Base-by-base conservation (phyloP, 92 coral and sea anemone genomes). In the Palythoa grandiflora region DNA sequence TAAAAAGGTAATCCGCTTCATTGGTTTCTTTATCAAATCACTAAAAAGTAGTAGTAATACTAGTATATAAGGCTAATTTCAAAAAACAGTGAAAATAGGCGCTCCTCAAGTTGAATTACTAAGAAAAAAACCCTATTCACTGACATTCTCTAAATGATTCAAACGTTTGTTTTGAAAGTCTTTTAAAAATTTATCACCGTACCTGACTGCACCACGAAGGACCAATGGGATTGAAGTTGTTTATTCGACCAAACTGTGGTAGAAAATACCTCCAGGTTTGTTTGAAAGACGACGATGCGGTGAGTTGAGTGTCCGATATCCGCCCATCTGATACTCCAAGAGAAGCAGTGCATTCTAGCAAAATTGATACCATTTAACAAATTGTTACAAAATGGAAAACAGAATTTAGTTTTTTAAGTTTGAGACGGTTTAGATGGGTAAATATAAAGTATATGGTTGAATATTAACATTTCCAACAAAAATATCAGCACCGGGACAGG, bases 141-240 rank as follows among this genome's bases (percentile, higher is more conserved):
- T 28, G 28, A 28, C 28, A 28, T 28, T 28, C 28, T 28, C 28
- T 28, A 28, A 28, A 28, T 28, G 28, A 28, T 28, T 28, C 28
- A 28, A 28, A 28, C 28, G 28, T 28, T 28, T 28, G 12, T 65
- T 65, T 65, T 65, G 17, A 6, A 65, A 12, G 2, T 19, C 1
- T 65, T 63, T 28, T 1, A 35, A 36, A 9, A 19, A 35, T 28
- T 28, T 19, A 54, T 66, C 65, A 19, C 20, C 36, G 16, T 61
- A 93, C 96, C 94, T 93, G 96, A 81, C 94, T 93, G 83, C 96
- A 94, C 98, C 98, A 94, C 2, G 93, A 89, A 55, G 88, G 87
- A 39, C 71, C 83, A 15, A 87, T 2, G 2, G 1, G 8, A 10
- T 50, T 50, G 15, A 9, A 11, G 35, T 21, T 90, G 14, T 89